Evolutionary conservation across 2,888 invertebrate species (phyloP).

Genomic region (Chrysolina oricalcia): DNA sequence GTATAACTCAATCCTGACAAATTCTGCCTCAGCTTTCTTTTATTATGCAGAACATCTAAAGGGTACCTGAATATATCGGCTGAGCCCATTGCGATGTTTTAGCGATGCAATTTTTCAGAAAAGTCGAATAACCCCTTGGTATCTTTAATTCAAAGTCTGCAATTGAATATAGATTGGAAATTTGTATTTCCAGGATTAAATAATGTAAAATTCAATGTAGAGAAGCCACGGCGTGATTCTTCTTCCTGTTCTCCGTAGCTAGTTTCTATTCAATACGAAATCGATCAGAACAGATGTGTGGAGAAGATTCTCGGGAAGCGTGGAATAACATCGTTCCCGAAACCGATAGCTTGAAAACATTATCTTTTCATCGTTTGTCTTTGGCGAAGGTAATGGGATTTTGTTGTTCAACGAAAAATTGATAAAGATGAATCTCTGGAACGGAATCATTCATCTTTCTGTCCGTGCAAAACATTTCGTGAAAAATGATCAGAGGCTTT

Average conservation of each 20-base stretch:
- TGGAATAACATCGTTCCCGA: slow-evolving; percentile 49
- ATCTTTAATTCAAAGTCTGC: not conserved
- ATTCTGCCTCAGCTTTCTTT: too few relatives aligned
- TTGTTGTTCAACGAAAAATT: slow-evolving; percentile 43
- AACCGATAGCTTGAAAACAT: slow-evolving; percentile 49
- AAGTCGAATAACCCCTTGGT: not conserved
- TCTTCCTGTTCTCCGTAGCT: not conserved
- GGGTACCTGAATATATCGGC: too few relatives aligned
- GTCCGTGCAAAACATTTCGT: not conserved
- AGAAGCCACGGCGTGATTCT: not conserved
- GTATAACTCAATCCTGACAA: too few relatives aligned
- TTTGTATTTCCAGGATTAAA: not conserved
- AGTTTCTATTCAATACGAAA: slow-evolving; percentile 48
- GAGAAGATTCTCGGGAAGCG: slow-evolving; percentile 43
- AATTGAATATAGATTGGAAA: slow-evolving; percentile 22
- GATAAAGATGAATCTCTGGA: slow-evolving; percentile 37
- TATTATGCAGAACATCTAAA: too few relatives aligned
- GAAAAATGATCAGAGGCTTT: slow-evolving; percentile 4
- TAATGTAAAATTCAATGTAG: slow-evolving; percentile 7
- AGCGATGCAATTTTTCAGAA: slow-evolving; percentile 1
- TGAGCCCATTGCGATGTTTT: too few relatives aligned
- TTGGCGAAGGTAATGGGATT: slow-evolving; percentile 35
- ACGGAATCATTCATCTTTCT: slow-evolving; percentile 25
- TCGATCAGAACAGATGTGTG: slow-evolving; percentile 52
- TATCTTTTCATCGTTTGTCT: slow-evolving; percentile 54